A percentile compares a stretch with the other conserved stretches of the same genome.
These are phyloP conservation scores for Neocrepidodera transversa DNA, from an alignment of 2,888 invertebrate genomes.

Conservation along the genomic window DNA sequence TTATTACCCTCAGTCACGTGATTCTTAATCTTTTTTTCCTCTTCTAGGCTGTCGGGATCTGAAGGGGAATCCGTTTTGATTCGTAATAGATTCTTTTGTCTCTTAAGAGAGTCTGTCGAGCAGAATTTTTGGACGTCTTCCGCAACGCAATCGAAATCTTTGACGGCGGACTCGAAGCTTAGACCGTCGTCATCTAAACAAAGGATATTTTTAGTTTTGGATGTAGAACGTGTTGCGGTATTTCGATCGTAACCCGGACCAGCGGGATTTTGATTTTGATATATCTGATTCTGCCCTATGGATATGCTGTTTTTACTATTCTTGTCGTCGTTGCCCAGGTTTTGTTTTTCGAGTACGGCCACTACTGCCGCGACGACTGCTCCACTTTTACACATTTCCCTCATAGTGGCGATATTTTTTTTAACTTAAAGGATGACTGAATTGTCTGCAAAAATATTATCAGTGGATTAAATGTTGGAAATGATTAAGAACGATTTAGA, in stretches of 20 bases:
- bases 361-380: slow-evolving; percentile 69
- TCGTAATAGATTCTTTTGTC: slow-evolving; percentile 11
- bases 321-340: slow-evolving; percentile 21
- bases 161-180: slow-evolving; percentile 54
- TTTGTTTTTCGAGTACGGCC: slow-evolving; percentile 60
- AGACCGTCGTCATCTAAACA: slow-evolving; percentile 52
- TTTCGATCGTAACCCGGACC: slow-evolving; percentile 31
- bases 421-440: too few species aligned
- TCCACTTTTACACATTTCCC: slow-evolving; percentile 55
- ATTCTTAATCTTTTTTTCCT: neutral
- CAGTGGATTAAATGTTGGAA: too few species aligned
- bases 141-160: slow-evolving; percentile 57
- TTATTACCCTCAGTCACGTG: slow-evolving; percentile 5
- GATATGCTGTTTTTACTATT: slow-evolving; percentile 28
- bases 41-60: slow-evolving; percentile 1
- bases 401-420: slow-evolving; percentile 43
- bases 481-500: too few species aligned
- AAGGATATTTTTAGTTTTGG: slow-evolving; percentile 47
- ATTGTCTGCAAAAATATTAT: too few species aligned
- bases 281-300: slow-evolving; percentile 13
- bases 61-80: slow-evolving; percentile 36
- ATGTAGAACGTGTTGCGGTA: slow-evolving; percentile 22
- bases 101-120: slow-evolving; percentile 42
- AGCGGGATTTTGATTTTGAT: slow-evolving; percentile 11
- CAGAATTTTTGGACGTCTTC: slow-evolving; percentile 56